These are phyloP conservation scores for Helogale parvula DNA, from an alignment of 2,113 vertebrate genomes.

Conservation along the genomic window DNA sequence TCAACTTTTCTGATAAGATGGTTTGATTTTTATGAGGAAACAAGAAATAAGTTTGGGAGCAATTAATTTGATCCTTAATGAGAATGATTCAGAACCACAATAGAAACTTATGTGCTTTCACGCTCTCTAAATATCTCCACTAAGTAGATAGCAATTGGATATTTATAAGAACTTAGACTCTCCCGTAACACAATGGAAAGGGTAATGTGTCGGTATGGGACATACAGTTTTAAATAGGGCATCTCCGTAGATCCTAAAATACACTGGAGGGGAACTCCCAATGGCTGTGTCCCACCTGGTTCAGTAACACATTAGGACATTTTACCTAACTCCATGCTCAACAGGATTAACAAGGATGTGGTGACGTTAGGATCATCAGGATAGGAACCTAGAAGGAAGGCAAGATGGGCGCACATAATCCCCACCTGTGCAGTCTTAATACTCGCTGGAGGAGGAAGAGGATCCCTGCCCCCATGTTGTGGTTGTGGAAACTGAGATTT, in stretches of 20 bases:
- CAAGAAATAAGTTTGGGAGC: conserved; percentile 79
- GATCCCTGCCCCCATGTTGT: accelerated
- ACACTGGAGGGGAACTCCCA: neutral
- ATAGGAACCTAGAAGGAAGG: neutral
- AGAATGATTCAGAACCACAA: conserved; percentile 75
- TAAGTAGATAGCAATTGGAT: conserved; percentile 58
- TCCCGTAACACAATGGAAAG: neutral
- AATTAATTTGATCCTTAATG: conserved; percentile 82
- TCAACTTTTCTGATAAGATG: conserved; percentile 71
- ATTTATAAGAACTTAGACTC: conserved; percentile 50
- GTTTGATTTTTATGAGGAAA: conserved; percentile 70
- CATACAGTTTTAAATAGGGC: neutral
- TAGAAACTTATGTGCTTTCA: conserved; percentile 61
- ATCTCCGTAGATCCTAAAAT: conserved; percentile 26
- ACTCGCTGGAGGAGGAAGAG: accelerated
- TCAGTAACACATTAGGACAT: neutral
- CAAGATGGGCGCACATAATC: accelerated
- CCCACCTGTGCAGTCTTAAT: neutral
- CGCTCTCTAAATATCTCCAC: conserved; percentile 35
- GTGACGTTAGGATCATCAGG: neutral
- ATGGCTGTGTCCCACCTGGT: neutral
- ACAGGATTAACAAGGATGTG: neutral
- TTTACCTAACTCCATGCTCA: neutral
- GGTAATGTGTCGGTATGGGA: neutral
- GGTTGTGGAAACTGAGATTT: neutral